Evolutionary conservation across 2,113 vertebrate genomes (phyloP).

Genomic region (Notarius quadriscutis): DNA sequence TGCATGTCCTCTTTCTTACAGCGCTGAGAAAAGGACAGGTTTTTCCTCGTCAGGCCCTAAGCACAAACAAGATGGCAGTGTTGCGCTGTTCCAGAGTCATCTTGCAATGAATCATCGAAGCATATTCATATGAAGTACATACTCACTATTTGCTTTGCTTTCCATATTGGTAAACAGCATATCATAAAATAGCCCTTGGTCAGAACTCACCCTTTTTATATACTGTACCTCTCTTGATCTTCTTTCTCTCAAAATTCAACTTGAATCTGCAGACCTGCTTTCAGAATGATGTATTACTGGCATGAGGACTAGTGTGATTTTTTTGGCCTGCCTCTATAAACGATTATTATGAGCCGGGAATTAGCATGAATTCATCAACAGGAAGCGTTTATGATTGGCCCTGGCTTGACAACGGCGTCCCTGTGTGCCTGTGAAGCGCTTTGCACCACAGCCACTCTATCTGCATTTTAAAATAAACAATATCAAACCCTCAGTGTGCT

Average conservation of each 20-base stretch:
- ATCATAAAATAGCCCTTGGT: constrained; percentile 1
- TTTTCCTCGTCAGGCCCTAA: constrained; percentile 43
- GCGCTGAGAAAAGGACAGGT: not conserved
- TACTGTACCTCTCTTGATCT: not conserved
- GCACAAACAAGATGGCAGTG: constrained; percentile 71
- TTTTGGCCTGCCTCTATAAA: constrained; percentile 32
- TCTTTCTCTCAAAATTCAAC: not conserved
- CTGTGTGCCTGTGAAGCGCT: constrained; percentile 52
- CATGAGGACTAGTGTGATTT: not conserved
- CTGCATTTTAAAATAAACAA: constrained; percentile 60
- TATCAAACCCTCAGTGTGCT: constrained; percentile 47
- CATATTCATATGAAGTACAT: not conserved
- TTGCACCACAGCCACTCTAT: constrained; percentile 45
- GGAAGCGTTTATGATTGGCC: constrained; percentile 61
- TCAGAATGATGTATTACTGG: not conserved
- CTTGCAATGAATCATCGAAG: not conserved
- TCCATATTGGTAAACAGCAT: not conserved
- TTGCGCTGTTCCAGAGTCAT: constrained; percentile 64
- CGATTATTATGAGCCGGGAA: constrained; percentile 49
- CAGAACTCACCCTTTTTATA: not conserved
- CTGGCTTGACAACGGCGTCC: constrained; percentile 59
- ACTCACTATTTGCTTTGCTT: not conserved
- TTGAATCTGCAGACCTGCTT: constrained; percentile 25
- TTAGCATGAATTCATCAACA: constrained; percentile 49
- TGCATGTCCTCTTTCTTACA: not conserved